Conservation (phyloP, 2,113 vertebrate species). For the Nicator chloris region DNA sequence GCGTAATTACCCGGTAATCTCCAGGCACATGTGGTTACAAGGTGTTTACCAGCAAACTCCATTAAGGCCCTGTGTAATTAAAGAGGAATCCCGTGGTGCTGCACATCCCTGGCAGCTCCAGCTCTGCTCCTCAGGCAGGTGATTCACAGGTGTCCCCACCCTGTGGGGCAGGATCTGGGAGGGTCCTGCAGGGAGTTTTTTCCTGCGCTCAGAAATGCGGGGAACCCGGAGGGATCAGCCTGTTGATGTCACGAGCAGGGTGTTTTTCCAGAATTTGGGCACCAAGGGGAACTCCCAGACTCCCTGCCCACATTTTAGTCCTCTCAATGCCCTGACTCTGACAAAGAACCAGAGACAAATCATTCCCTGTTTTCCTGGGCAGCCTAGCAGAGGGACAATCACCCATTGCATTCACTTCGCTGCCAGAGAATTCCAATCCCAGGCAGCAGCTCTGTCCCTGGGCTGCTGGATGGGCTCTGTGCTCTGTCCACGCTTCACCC, state of each 20-base stretch:
- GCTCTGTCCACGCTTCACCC: background rate
- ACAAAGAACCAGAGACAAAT: background rate
- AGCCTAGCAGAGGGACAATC: background rate
- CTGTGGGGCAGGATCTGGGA: background rate
- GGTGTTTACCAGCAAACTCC: constrained; percentile 64
- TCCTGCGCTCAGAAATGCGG: background rate
- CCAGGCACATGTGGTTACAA: constrained; percentile 8
- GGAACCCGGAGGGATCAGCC: background rate
- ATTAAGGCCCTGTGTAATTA: constrained; percentile 51
- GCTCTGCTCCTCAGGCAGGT: background rate
- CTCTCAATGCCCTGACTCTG: background rate
- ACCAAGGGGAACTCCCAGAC: background rate
- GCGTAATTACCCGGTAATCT: constrained; percentile 37
- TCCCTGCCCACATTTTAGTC: background rate
- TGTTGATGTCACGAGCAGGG: background rate
- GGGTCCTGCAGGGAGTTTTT: background rate
- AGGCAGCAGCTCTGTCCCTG: background rate
- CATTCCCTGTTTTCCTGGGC: background rate
- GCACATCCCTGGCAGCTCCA: background rate
- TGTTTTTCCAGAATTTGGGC: background rate
- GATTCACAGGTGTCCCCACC: background rate
- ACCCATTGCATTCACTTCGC: background rate
- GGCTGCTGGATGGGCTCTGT: background rate
- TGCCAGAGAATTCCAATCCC: background rate
- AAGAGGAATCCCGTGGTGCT: background rate